Evolutionary conservation across 2,113 vertebrate species (phyloP), one percentile per base, ranked within the genome.

Genomic region (Tretioscincus oriximinensis): DNA sequence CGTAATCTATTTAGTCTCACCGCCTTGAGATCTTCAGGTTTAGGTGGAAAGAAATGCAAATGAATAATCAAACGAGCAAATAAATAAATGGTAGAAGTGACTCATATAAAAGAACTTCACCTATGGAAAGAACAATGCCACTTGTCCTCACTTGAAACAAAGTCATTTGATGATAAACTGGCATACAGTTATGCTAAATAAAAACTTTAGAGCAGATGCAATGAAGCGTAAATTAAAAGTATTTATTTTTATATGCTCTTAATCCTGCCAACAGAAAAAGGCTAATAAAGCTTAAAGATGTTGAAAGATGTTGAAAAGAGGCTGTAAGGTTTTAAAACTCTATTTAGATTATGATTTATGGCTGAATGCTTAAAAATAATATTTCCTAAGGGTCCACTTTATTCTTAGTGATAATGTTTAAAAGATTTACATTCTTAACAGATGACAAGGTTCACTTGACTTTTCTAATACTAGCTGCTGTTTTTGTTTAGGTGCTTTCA

Each of bases 311-410:
- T n/a, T 79, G 82, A 90, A 90, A 93, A 79, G 83, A 78, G 90
- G 82, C 81, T 18, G 69, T 91, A 92, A 95, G 92, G 90, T 90
- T 80, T 81, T 73, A 80, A 89, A 82, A 86, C 74, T 88, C 85
- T 84, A 91, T 86, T 92, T 81, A 88, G 88, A 90, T 94, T 72
- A 76, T 87, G 64, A 92, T 93, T 81, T 80, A 97, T 93, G 95
- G 93, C 93, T 93, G 92, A 96, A 80, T 85, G 94, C 93, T 84
- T 84, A 82, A 95, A 95, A 94, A 94, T 94, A 96, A 93, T 92
- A 93, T 91, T 90, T 93, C 66, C 88, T 90, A 77, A 81, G 86
- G 90, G 93, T 84, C 85, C 90, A 92, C 85, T 92, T 93, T 88
- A 92, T 90, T 81, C 85, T 29, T 68, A 84, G 72, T 90, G 47